Base-by-base conservation (phyloP, 2,797 vertebrate genomes). In the Hydrophis major region DNA sequence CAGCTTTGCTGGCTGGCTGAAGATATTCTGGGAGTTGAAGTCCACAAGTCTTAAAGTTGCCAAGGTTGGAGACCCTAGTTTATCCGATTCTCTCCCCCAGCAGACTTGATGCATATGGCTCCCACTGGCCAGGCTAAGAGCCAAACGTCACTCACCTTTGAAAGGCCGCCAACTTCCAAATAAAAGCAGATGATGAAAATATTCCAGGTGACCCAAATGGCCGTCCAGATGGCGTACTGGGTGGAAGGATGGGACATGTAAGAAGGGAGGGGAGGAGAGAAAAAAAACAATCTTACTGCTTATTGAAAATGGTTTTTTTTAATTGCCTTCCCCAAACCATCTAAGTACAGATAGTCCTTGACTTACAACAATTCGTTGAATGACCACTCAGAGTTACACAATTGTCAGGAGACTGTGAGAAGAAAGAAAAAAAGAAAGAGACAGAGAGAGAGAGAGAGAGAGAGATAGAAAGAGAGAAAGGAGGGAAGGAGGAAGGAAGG, bases 141-240 rank as follows among this genome's bases (percentile, higher is more conserved):
- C 0, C 55, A 74, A 1, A 10, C 32, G 42, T 56, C 25, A 95
- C 98, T 98, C 97, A 99, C 99, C 98, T 99, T 99, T 0, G 98
- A 98, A 92, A 99, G 98, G 89, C 98, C 98, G 95, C 99, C 98
- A 78, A 99, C 98, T 78, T 99, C 98, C 97, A 99, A 98, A 97
- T 99, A 99, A 97, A 99, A 99, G 94, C 99, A 99, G 97, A 99
- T 98, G 96, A 99, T 97, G 95, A 99, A 99, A 97, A 98, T 98
- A 74, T 99, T 99, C 99, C 99, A 99, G 96, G 99, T 98, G 96
- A 99, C 98, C 99, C 98, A 99, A 94, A 99, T 53, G 4, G 98
- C 98, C 0, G 97, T 98, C 99, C 99, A 99, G 92, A 98, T 97
- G 56, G 98, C 97, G 20, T 99, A 99, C 99, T 99, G 93, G 53